Conservation (phyloP, 2,113 vertebrate species). For the Panthera tigris region DNA sequence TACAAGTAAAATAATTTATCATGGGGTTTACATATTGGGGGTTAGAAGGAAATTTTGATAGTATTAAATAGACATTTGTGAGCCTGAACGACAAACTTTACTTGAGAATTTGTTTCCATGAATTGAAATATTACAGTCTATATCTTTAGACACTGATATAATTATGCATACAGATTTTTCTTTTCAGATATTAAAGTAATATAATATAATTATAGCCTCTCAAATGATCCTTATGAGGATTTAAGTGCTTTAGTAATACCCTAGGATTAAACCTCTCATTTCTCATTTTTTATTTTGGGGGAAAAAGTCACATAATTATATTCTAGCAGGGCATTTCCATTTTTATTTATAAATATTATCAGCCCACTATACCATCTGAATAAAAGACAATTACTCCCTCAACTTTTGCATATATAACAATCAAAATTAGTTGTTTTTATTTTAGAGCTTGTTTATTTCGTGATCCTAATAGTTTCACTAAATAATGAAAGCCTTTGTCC, state of each 20-base stretch:
- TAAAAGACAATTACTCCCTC: background rate
- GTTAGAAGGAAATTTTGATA: background rate
- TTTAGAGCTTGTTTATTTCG: conserved; percentile 22
- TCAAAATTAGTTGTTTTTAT: conserved; percentile 33
- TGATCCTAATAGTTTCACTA: background rate
- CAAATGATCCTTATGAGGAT: conserved; percentile 13
- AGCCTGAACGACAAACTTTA: background rate
- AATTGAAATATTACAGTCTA: background rate
- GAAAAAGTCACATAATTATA: conserved; percentile 40
- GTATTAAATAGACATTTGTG: background rate
- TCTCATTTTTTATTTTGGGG: background rate
- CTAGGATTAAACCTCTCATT: conserved; percentile 36
- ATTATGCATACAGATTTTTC: conserved; percentile 10
- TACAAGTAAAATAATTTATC: conserved; percentile 24
- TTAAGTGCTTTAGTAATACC: conserved; percentile 21
- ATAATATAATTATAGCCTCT: conserved; percentile 18
- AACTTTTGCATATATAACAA: background rate
- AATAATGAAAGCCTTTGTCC: background rate
- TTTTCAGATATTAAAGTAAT: conserved; percentile 51
- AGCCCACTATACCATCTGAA: background rate
- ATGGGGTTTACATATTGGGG: background rate
- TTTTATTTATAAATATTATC: conserved; percentile 50
- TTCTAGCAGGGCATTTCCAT: conserved; percentile 4
- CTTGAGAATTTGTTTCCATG: background rate
- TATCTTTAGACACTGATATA: background rate